Base-by-base conservation (phyloP, 1,140 invertebrate genomes). In the Drosophila santomea region DNA sequence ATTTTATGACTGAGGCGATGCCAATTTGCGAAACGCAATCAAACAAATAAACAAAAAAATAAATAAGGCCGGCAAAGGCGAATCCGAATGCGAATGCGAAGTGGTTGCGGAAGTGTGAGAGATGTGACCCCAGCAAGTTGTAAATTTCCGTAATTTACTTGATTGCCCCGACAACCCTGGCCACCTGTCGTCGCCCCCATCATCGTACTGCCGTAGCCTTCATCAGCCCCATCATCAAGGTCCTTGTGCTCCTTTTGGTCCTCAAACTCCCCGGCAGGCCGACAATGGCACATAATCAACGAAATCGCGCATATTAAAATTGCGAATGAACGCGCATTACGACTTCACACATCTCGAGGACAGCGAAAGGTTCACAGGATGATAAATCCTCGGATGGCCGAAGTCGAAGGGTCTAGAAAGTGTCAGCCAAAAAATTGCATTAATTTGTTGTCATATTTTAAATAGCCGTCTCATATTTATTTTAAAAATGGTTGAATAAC, bases 141-240 rank as follows among this genome's bases (percentile, higher is more conserved):
- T 80, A 80, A 80, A 80, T 80, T 80, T 75, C 48, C 56, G 78
- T 80, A 80, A 80, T 80, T 80, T 80, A 76, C 78, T 80, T 80
- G 78, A 80, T 80, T 80, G 78, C 78, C 60, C 55, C 25, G 51
- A 35, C 71, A 80, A 71, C 64, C 59, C 59, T 58, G 72, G 77
- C 58, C 72, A 71, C 78, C 78, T 78, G 76, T 74, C 68, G 54
- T 45, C 54, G 43, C 25, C 23, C 20, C 17, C 2, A 2, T 17
- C 47, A 32, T 15, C 25, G 7, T 10, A 4, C 20, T 44, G 15
- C 8, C 15, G 10, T 7, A 20, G 36, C 36, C 14, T 14, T 38
- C 11, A 38, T 17, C 8, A 23, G n/a, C 20, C 1, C 14, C 25
- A 20, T 39, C 45, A 15, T n/a, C 41, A 43, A 44, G 41, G 4